Percentiles rank a stretch among this genome's conserved stretches.
Conservation (phyloP, 2,797 vertebrate genomes). For the Gallinago solitaria region DNA sequence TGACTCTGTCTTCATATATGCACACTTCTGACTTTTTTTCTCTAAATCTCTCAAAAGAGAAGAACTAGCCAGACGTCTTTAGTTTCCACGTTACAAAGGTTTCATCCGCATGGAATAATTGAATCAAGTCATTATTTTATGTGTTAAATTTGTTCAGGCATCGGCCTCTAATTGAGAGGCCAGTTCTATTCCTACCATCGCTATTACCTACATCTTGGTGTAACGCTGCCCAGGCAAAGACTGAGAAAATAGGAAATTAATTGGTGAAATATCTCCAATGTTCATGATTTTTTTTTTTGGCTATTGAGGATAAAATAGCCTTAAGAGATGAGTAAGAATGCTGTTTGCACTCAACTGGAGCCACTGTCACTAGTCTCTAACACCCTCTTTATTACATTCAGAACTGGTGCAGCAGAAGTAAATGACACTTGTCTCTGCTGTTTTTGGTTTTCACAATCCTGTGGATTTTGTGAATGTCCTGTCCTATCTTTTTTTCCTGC, state of each 20-base stretch:
- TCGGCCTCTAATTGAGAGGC: background rate
- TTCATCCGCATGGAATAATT: background rate
- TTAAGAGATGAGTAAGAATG: background rate
- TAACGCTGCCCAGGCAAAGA: background rate
- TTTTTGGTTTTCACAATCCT: background rate
- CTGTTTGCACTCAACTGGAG: background rate
- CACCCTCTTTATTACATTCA: conserved; percentile 1
- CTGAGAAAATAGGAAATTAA: background rate
- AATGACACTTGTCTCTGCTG: background rate
- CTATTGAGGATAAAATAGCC: background rate
- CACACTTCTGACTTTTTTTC: background rate
- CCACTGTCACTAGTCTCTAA: background rate
- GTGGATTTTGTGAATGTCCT: conserved; percentile 14
- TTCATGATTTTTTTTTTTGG: background rate
- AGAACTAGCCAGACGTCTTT: background rate
- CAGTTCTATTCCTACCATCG: background rate
- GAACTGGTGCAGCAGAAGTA: background rate
- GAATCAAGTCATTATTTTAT: background rate
- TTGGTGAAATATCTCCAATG: background rate
- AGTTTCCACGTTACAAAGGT: background rate
- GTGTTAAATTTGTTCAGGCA: background rate
- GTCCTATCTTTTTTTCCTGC: background rate
- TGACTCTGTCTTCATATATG: background rate
- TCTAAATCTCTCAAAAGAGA: background rate
- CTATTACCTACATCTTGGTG: background rate